Base-by-base conservation (phyloP, 2,113 vertebrate species). In the Crocuta crocuta region DNA sequence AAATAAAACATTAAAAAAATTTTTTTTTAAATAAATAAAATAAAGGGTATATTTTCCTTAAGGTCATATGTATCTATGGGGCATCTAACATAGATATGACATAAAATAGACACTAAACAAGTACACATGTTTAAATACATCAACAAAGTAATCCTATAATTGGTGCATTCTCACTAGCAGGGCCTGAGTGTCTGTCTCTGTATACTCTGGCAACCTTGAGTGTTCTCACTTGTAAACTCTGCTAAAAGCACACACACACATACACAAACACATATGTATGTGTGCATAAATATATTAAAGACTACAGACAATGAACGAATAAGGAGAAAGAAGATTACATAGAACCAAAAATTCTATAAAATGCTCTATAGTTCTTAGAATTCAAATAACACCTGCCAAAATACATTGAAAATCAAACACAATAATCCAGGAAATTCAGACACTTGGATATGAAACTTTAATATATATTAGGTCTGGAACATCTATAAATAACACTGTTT, bases 401-500 rank as follows among this genome's bases (percentile, higher is more conserved):
- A 97, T 95, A 97, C 80, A 98, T 89, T 98, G 97, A 97, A 98
- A 98, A 98, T 89, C 1, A 95, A 98, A 98, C 96, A 96, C 83
- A 95, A 96, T 98, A 98, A 98, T 94, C 88, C 93, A 97, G 96
- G 94, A 97, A 95, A 97, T 98, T 97, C 97, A 98, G 91, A 89
- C 1, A 13, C 35, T 88, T 70, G 26, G 55, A 91, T 98, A 98
- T 98, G 97, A 98, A 98, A 98, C 97, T 98, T 98, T 98, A 98
- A 98, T 98, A 98, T 98, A 98, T 98, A 97, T 97, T 97, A 98
- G 90, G 95, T 98, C 97, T 96, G 92, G 93, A 96, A 66, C 97
- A 98, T 98, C 96, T 97, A 98, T 98, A 98, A 99, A 98, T 98
- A 98, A 98, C 98, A 98, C 73, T 78, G 92, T 97, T 97, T 97